Percentiles rank a stretch among this genome's conserved stretches.
These are phyloP conservation scores for Megaceryle alcyon DNA, from an alignment of 2,797 vertebrate species.

Conservation along the genomic window DNA sequence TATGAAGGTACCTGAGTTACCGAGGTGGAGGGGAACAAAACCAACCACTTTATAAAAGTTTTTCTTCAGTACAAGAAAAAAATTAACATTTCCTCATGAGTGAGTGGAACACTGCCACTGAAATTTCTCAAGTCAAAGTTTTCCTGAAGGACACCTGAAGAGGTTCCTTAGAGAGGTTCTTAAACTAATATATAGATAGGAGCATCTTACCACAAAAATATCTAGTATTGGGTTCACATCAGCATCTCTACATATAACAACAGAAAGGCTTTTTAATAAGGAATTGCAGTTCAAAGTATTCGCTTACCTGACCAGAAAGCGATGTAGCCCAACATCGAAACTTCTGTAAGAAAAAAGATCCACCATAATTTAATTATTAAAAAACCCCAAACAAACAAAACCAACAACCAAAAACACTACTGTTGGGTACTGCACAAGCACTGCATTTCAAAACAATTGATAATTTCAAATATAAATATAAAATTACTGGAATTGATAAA, in stretches of 20 bases:
- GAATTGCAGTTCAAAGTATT: not conserved
- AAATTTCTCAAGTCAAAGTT: not conserved
- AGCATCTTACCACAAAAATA: not conserved
- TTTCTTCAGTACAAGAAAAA: not conserved
- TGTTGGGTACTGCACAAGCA: not conserved
- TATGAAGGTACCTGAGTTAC: not conserved
- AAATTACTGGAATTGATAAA: not conserved
- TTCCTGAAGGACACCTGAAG: not conserved
- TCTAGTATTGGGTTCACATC: not conserved
- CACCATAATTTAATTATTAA: not conserved
- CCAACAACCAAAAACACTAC: too few species aligned
- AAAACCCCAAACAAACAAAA: too few species aligned
- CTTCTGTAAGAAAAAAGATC: constrained; percentile 80
- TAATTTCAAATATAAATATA: not conserved
- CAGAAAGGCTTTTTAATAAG: not conserved
- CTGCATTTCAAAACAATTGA: not conserved
- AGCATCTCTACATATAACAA: not conserved
- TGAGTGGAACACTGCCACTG: not conserved
- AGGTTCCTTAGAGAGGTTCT: not conserved
- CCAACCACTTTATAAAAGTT: not conserved
- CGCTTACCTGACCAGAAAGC: constrained; percentile 94
- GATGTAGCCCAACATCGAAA: constrained; percentile 96
- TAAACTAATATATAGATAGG: not conserved
- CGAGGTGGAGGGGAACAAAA: too few species aligned
- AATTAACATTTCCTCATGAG: not conserved